Evolutionary conservation across 2,797 vertebrate genomes (phyloP).

Genomic region (Pangasius krempfi): DNA sequence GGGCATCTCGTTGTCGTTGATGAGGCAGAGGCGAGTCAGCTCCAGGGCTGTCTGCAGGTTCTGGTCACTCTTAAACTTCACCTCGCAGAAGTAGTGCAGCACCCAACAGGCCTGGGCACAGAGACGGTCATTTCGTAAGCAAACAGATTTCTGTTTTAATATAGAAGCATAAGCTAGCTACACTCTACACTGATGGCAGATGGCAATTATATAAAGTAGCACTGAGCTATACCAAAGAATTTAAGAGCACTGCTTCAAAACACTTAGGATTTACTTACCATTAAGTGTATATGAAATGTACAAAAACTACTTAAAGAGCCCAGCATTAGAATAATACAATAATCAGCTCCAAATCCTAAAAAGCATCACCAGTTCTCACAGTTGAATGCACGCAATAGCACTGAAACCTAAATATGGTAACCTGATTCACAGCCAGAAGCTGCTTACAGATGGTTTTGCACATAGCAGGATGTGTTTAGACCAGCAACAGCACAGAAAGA

Average conservation of each 20-base stretch:
- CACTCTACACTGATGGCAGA: too few relatives aligned
- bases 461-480: not conserved
- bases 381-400: not conserved
- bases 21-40: constrained; percentile 91
- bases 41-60: constrained; percentile 96
- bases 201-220: not conserved
- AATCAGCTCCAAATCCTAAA: not conserved
- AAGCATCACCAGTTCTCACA: not conserved
- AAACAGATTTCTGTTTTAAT: not conserved
- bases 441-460: not conserved
- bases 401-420: constrained; percentile 10
- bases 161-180: not conserved
- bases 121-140: not conserved
- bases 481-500: not conserved
- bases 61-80: constrained; percentile 98
- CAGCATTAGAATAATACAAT: not conserved
- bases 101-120: constrained; percentile 92
- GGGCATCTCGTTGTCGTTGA: constrained; percentile 98
- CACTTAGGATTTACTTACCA: not conserved
- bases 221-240: not conserved
- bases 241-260: too few relatives aligned
- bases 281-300: too few relatives aligned
- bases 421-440: constrained; percentile 4
- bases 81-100: constrained; percentile 98
- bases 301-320: not conserved